Base-by-base conservation (phyloP, 64 coral and sea anemone genomes). In the Porites lutea region DNA sequence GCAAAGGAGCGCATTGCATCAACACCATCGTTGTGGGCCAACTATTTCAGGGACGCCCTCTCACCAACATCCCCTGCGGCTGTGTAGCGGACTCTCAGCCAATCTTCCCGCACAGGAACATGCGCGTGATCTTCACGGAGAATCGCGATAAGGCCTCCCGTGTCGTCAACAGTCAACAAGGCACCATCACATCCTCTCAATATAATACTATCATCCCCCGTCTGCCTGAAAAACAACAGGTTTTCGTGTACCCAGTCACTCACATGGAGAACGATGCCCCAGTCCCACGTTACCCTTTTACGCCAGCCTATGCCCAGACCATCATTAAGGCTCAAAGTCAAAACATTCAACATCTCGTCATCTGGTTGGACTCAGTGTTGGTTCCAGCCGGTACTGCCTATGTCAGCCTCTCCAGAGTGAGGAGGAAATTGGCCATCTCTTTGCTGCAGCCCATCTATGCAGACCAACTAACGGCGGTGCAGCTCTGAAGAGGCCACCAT, bases 281-380 rank as follows among this genome's bases (percentile, higher is more conserved):
- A 0, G 11, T 14, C 1, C 52, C 74, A 1, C 7, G 13, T 10
- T 76, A 76, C 37, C 89, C 89, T 0, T 53, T 90, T 1, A 65
- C 18, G 2, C 65, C 63, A 10, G 46, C 48, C 1, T 90, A 90
- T 51, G 76, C 89, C 9, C 20, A 48, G 3, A 90, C 89, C 2
- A 90, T 90, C 49, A 82, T 62, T 0, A 91, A 91, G 43, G 47
- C 89, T 10, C 89, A 91, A 51, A 77, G 89, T 0, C 78, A 82
- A 6, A 91, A 43, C 18, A 8, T 82, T 1, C 13, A 82, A 1
- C 47, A 46, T 4, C 13, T 6, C 6, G 14, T 89, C 3, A 2
- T 91, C 1, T 91, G 78, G 89, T 9, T 91, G 18, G 89, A 91
- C 49, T 72, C 4, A 0, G 77, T 19, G 5, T 37, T 16, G 1